Conservation (phyloP, 2,888 invertebrate species). For the Lepidochrysops patricia region DNA sequence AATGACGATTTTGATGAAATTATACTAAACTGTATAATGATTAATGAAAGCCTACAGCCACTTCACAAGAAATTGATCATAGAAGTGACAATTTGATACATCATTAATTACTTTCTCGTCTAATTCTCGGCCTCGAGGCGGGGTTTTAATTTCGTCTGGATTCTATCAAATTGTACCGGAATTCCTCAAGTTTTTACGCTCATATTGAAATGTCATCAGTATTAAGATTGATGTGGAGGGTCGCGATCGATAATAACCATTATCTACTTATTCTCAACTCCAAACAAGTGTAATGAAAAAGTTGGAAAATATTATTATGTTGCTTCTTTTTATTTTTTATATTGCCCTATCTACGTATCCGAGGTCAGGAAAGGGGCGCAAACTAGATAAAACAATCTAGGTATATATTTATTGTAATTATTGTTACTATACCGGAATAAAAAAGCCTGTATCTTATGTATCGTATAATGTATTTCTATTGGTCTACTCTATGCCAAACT, state of each 20-base stretch:
- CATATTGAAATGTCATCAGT: slow-evolving; percentile 2
- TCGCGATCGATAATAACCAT: slow-evolving; percentile 6
- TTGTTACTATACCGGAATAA: background rate
- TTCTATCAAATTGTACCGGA: background rate
- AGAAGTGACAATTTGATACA: background rate
- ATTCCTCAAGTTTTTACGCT: background rate
- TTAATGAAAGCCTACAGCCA: too few relatives aligned
- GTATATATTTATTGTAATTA: background rate
- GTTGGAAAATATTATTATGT: background rate
- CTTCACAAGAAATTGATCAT: too few relatives aligned
- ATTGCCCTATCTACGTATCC: background rate
- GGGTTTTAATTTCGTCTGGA: background rate
- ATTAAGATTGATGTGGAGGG: slow-evolving; percentile 9
- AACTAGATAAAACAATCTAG: background rate
- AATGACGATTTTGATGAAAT: too few relatives aligned
- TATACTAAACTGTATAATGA: too few relatives aligned
- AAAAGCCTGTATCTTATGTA: too few relatives aligned
- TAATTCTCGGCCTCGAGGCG: background rate
- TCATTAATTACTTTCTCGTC: background rate
- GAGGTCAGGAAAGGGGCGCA: background rate
- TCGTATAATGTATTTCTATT: too few relatives aligned
- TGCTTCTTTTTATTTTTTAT: background rate
- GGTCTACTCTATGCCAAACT: too few relatives aligned
- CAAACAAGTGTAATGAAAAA: slow-evolving; percentile 10
- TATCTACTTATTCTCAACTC: background rate